phyloP scores from a whole-genome alignment of 2,888 invertebrate species.

The Nephrotoma flavescens region DNA sequence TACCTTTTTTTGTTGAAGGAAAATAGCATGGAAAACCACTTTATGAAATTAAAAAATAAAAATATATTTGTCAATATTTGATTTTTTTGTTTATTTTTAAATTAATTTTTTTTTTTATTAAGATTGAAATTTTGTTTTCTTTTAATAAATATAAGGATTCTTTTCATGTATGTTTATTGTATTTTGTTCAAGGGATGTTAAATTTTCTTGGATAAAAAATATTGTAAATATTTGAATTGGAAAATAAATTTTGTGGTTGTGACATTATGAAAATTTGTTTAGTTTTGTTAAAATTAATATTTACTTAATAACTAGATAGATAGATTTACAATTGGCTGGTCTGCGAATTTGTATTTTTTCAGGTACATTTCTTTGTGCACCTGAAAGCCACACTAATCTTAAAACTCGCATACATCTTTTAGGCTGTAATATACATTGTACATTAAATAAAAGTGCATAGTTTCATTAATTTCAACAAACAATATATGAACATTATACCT shows the following conservation, averaged over 20 bases:
- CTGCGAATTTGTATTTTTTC: background rate
- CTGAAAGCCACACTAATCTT: background rate
- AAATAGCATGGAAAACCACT: background rate
- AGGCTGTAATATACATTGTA: background rate
- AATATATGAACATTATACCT: background rate
- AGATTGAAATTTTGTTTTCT: background rate
- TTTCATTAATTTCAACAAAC: background rate
- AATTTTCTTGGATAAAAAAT: background rate
- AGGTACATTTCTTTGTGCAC: background rate
- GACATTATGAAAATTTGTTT: background rate
- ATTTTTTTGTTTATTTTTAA: background rate
- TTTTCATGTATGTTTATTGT: background rate
- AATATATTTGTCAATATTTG: background rate
- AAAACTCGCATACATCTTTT: background rate
- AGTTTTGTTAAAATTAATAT: background rate
- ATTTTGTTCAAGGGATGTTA: background rate
- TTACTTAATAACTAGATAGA: background rate
- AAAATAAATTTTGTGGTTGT: background rate
- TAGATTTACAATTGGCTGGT: background rate
- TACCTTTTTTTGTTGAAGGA: background rate
- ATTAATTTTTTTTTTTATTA: background rate
- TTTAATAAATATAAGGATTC: background rate
- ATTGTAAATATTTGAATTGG: background rate
- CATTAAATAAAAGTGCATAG: background rate
- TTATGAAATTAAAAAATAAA: background rate